A percentile compares a stretch with the other conserved stretches of the same genome.
These are phyloP conservation scores for Noctilio leporinus DNA, from an alignment of 2,113 vertebrate genomes.

Conservation along the genomic window DNA sequence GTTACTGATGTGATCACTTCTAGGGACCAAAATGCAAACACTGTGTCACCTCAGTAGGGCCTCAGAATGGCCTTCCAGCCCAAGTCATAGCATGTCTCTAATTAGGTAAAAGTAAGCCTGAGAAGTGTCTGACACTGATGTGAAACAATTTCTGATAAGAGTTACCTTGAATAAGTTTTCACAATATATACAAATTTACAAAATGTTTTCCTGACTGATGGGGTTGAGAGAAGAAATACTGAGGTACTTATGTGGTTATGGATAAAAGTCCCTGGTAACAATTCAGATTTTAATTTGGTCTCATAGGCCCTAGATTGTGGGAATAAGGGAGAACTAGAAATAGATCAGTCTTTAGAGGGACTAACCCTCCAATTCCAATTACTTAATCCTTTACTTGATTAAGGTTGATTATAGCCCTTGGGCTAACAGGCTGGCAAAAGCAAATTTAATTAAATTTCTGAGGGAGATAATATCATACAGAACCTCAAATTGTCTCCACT, in stretches of 20 bases:
- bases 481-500: not conserved
- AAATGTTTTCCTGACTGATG: not conserved
- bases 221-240: not conserved
- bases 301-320: not conserved
- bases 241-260: not conserved
- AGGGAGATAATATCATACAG: not conserved
- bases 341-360: not conserved
- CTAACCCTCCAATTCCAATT: not conserved
- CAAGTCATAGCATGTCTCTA: not conserved
- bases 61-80: not conserved
- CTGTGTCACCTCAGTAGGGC: not conserved
- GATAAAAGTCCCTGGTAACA: not conserved
- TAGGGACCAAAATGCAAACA: not conserved
- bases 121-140: not conserved
- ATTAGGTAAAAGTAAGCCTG: not conserved
- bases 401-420: not conserved
- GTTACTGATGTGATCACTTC: not conserved
- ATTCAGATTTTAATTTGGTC: not conserved
- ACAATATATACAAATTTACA: not conserved
- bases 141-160: not conserved
- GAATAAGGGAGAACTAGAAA: not conserved
- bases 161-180: not conserved
- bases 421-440: not conserved
- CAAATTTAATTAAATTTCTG: constrained; percentile 26
- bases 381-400: constrained; percentile 16